phyloP scores from a whole-genome alignment of 2,888 invertebrate genomes.

The Lasioglossum villosulum region DNA sequence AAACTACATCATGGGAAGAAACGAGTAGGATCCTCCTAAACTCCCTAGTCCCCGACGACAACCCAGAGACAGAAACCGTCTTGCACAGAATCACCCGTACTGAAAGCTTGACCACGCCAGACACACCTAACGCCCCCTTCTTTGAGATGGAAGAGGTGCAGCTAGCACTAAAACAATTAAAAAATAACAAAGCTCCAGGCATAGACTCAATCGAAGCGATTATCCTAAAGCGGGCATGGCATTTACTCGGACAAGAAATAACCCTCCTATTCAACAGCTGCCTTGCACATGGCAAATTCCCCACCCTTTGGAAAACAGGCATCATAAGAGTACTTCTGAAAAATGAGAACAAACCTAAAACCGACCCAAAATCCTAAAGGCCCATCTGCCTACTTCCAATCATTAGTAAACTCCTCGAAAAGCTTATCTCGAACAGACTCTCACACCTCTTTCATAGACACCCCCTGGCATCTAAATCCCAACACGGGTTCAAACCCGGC shows the following conservation, averaged over 20 bases:
- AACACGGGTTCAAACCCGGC: too few relatives aligned
- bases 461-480: not conserved
- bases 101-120: accelerated
- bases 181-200: not conserved
- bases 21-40: too few relatives aligned
- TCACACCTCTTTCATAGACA: not conserved
- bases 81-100: not conserved
- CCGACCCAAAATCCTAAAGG: not conserved
- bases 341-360: not conserved
- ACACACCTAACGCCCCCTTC: not conserved
- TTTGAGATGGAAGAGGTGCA: not conserved
- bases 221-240: not conserved
- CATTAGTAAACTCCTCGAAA: not conserved
- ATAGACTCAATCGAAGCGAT: not conserved
- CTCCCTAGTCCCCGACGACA: not conserved
- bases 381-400: not conserved
- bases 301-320: not conserved
- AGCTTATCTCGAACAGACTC: not conserved
- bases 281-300: not conserved
- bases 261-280: not conserved
- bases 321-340: not conserved
- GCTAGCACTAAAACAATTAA: too few relatives aligned
- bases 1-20: too few relatives aligned
- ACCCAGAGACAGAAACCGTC: not conserved
- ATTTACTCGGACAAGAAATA: accelerated